A percentile compares a stretch with the other conserved stretches of the same genome.
Conservation (phyloP, 2,113 vertebrate genomes). For the Gadus macrocephalus region DNA sequence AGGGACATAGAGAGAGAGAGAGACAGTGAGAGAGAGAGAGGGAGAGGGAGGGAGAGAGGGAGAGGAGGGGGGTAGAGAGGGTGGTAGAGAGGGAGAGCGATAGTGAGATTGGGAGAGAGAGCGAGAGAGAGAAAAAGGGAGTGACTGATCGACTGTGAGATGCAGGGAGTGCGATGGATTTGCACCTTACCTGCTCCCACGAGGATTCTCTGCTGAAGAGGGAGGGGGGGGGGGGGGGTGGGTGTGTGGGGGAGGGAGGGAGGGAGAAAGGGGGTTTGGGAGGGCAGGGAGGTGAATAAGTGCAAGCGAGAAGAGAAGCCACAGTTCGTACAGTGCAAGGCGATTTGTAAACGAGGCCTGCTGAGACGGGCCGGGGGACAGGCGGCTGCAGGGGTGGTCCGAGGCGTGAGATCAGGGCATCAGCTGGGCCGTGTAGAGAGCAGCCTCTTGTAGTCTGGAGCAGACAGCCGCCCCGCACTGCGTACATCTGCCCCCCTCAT, state of each 20-base stretch:
- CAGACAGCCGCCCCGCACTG: conserved; percentile 10
- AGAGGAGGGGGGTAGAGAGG: too few relatives aligned
- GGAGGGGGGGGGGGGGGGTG: conserved; percentile 28
- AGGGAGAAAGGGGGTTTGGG: conserved; percentile 6
- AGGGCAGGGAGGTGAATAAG: conserved; percentile 55
- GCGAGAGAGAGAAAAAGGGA: conserved; percentile 28
- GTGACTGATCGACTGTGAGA: conserved; percentile 62
- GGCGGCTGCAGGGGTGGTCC: conserved; percentile 11
- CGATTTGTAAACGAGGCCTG: conserved; percentile 45
- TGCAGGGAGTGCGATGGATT: conserved; percentile 56
- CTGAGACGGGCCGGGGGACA: conserved; percentile 44
- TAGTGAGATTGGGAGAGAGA: conserved; percentile 34
- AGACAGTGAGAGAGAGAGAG: background rate
- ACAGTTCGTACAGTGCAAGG: conserved; percentile 49
- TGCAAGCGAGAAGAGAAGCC: conserved; percentile 35
- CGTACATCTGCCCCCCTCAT: conserved; percentile 66
- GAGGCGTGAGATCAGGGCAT: conserved; percentile 38
- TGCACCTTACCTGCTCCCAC: conserved; percentile 58
- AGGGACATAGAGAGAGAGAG: background rate
- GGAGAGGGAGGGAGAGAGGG: background rate
- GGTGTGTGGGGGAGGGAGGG: conserved; percentile 32
- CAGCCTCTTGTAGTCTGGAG: conserved; percentile 60
- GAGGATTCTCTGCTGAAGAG: conserved; percentile 51
- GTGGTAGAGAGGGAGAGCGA: background rate
- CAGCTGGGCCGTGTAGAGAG: conserved; percentile 67